Evolutionary conservation across 1,140 invertebrate genomes (phyloP).

Genomic region (Drosophila miranda): DNA sequence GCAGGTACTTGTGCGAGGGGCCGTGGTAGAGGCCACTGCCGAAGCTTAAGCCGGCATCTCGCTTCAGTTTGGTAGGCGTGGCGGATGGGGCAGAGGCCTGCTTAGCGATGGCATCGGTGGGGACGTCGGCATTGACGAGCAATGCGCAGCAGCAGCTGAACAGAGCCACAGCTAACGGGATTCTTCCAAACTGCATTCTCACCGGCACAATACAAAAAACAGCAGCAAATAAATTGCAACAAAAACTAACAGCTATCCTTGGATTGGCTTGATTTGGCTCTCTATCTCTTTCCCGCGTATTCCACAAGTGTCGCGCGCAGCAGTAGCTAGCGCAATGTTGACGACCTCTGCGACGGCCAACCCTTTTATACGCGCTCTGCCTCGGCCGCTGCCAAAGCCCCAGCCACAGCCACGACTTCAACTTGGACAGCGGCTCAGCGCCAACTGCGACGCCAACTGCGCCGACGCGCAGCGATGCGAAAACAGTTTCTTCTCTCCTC

Average conservation of each 20-base stretch:
- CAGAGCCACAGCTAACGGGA: constrained; percentile 23
- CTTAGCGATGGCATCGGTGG: constrained; percentile 1
- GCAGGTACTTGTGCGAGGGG: constrained; percentile 69
- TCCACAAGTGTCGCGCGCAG: constrained; percentile 41
- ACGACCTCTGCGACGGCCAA: constrained; percentile 64
- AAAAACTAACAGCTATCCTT: constrained; percentile 31
- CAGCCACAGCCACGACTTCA: constrained; percentile 14
- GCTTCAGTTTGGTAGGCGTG: constrained; percentile 15
- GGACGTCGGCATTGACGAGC: neutral
- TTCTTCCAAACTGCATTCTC: constrained; percentile 23
- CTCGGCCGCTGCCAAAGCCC: constrained; percentile 8
- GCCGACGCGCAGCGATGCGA: constrained; percentile 4
- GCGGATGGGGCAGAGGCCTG: no score
- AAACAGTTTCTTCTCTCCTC: constrained; percentile 8
- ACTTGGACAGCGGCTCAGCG: constrained; percentile 12
- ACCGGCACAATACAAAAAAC: neutral
- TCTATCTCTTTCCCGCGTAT: constrained; percentile 9
- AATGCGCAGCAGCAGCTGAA: constrained; percentile 3
- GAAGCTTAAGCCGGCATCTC: constrained; percentile 16
- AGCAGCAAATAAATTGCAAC: constrained; percentile 24
- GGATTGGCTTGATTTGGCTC: neutral
- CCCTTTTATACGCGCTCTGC: constrained; percentile 64
- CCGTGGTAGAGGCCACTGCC: constrained; percentile 53
- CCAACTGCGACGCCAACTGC: constrained; percentile 1
- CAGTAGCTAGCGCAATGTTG: constrained; percentile 56